Conservation (phyloP, 2,113 vertebrate genomes). For the Callorhinus ursinus region DNA sequence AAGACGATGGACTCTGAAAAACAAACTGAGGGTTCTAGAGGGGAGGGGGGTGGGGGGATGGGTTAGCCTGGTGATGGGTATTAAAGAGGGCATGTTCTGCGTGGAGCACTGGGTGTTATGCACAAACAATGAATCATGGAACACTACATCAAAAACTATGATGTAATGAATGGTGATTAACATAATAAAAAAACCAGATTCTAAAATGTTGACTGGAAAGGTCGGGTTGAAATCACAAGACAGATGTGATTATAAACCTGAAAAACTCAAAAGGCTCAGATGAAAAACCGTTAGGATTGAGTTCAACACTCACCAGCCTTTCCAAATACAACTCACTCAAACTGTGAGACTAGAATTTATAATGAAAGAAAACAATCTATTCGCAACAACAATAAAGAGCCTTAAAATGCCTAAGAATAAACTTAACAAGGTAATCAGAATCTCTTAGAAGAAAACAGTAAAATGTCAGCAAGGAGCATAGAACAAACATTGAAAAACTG, state of each 20-base stretch:
- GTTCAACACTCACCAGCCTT: background rate
- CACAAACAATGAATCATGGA: too few relatives aligned
- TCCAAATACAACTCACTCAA: background rate
- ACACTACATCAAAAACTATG: too few relatives aligned
- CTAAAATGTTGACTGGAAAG: background rate
- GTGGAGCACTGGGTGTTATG: too few relatives aligned
- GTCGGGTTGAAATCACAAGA: background rate
- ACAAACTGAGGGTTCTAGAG: too few relatives aligned
- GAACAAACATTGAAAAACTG: background rate
- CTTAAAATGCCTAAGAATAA: background rate
- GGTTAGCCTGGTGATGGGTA: too few relatives aligned
- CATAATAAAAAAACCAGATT: too few relatives aligned
- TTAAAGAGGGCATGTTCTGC: too few relatives aligned
- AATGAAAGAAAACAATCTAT: slow-evolving; percentile 1
- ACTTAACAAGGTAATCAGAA: background rate
- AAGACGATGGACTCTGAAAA: too few relatives aligned
- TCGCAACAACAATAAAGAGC: background rate
- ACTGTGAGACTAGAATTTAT: background rate
- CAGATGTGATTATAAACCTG: background rate
- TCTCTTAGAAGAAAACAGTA: slow-evolving; percentile 25
- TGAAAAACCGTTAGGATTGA: background rate
- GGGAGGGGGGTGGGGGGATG: too few relatives aligned
- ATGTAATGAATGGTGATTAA: too few relatives aligned
- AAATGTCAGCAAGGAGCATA: background rate
- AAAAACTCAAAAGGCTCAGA: background rate